Evolutionary conservation across 2,888 invertebrate genomes (phyloP).

Genomic region (Volucella bombylans): DNA sequence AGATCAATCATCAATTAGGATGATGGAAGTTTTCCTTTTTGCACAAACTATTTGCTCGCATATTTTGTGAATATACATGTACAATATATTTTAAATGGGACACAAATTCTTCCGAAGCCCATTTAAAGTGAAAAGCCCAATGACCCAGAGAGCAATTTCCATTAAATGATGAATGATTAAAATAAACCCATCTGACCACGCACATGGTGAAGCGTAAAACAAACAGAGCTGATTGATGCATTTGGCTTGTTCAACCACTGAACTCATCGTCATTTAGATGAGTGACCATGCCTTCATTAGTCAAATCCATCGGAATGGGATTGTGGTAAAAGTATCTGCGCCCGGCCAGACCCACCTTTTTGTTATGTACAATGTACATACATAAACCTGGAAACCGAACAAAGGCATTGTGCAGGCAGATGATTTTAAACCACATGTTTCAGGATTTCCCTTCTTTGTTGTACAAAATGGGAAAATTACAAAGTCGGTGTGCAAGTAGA

Average conservation of each 20-base stretch:
- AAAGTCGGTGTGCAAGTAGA: too few relatives aligned
- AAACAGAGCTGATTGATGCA: slow-evolving; percentile 67
- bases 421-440: slow-evolving; percentile 21
- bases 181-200: slow-evolving; percentile 29
- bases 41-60: too few relatives aligned
- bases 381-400: slow-evolving; percentile 14
- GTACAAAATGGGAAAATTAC: background rate
- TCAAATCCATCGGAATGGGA: slow-evolving; percentile 31
- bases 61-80: too few relatives aligned
- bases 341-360: background rate
- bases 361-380: background rate
- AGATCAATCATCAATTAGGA: too few relatives aligned
- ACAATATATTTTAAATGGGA: too few relatives aligned
- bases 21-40: too few relatives aligned
- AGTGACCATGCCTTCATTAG: slow-evolving; percentile 65
- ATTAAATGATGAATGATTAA: slow-evolving; percentile 53
- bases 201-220: slow-evolving; percentile 62
- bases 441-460: background rate
- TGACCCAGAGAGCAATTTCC: too few relatives aligned
- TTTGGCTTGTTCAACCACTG: slow-evolving; percentile 56
- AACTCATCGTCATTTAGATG: slow-evolving; percentile 35
- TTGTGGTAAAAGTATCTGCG: slow-evolving; percentile 19
- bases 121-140: too few relatives aligned
- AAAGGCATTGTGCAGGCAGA: slow-evolving; percentile 42
- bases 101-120: too few relatives aligned